Conservation (phyloP, 2,888 invertebrate species). For the Pharmacophagus antenor region DNA sequence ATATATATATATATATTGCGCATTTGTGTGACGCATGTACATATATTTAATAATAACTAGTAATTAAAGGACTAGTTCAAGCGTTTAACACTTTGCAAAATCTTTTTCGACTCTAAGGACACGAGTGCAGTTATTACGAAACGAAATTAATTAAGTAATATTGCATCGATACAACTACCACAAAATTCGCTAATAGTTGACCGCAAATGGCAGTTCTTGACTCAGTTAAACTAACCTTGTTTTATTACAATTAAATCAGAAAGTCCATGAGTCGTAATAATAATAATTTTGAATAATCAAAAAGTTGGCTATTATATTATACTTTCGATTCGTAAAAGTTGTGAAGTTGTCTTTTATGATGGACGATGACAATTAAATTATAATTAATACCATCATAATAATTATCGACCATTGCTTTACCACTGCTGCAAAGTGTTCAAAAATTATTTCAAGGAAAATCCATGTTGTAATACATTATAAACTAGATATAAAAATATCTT, state of each 20-base stretch:
- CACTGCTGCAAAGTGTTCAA: too few relatives aligned
- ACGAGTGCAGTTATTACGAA: neutral
- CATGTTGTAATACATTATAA: too few relatives aligned
- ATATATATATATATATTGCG: too few relatives aligned
- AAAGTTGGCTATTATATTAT: neutral
- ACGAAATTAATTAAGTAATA: neutral
- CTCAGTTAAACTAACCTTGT: conserved; percentile 15
- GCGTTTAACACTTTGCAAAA: neutral
- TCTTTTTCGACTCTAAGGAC: too few relatives aligned
- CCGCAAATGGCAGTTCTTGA: neutral
- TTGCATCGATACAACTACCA: neutral
- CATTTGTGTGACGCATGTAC: neutral
- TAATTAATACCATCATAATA: neutral
- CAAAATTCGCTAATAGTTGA: neutral
- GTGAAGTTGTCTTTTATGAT: neutral
- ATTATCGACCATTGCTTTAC: too few relatives aligned
- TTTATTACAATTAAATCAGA: conserved; percentile 15
- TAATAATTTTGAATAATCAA: too few relatives aligned
- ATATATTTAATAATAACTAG: too few relatives aligned
- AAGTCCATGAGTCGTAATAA: neutral
- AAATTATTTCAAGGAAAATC: too few relatives aligned
- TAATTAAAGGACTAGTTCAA: neutral
- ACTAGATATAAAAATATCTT: too few relatives aligned
- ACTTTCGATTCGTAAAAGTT: neutral
- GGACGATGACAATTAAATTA: neutral